Conservation (phyloP, 2,113 vertebrate species). For the Grallaria varia region DNA sequence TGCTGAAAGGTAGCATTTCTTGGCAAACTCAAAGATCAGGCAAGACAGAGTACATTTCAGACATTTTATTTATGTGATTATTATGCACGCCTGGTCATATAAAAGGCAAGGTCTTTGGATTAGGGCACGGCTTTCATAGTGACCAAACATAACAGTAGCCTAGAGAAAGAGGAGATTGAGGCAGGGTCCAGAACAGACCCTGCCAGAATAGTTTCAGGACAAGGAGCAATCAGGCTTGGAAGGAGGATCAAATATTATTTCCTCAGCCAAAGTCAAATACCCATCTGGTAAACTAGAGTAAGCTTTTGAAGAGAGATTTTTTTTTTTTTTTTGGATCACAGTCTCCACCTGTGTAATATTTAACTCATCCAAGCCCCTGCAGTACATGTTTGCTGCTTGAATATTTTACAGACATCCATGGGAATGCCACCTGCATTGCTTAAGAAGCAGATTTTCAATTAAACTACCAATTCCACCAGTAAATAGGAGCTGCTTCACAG, state of each 20-base stretch:
- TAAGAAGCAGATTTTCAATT: not conserved
- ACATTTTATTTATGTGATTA: not conserved
- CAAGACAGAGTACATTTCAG: not conserved
- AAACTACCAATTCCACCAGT: not conserved
- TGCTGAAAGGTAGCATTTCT: not conserved
- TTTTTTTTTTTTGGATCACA: not conserved
- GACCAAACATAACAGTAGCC: not conserved
- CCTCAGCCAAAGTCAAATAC: slow-evolving; percentile 17
- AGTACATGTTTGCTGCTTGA: not conserved
- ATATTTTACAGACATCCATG: not conserved
- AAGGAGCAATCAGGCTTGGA: not conserved
- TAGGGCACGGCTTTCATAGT: not conserved
- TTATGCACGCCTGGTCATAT: not conserved
- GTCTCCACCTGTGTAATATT: not conserved
- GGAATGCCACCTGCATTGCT: not conserved
- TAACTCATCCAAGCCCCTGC: not conserved
- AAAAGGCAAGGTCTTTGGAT: not conserved
- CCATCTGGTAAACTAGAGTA: not conserved
- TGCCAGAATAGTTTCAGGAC: slow-evolving; percentile 36
- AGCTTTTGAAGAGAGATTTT: slow-evolving; percentile 1
- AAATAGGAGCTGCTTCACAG: not conserved
- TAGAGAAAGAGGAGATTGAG: not conserved
- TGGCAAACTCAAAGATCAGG: not conserved
- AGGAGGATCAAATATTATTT: slow-evolving; percentile 10
- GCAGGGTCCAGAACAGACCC: not conserved